These are phyloP conservation scores for Meiosimyza decipiens DNA, from an alignment of 2,888 invertebrate genomes.

Conservation along the genomic window DNA sequence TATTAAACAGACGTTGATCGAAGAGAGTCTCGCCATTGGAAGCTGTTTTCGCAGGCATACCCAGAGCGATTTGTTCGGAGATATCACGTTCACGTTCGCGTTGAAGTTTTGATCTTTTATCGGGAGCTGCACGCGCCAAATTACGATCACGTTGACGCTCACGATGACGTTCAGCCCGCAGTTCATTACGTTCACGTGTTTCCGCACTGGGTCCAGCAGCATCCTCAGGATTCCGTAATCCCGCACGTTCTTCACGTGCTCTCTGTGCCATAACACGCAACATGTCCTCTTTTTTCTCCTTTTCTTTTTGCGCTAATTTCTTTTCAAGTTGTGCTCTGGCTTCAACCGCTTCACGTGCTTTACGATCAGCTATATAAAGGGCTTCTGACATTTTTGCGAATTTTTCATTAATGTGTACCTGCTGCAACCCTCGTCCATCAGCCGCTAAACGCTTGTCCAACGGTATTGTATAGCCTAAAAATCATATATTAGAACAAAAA, in stretches of 20 bases:
- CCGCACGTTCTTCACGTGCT: conserved; percentile 95
- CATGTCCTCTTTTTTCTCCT: conserved; percentile 97
- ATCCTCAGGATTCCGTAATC: conserved; percentile 68
- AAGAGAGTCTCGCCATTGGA: conserved; percentile 85
- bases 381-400: conserved; percentile 99
- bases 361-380: conserved; percentile 95
- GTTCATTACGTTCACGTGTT: conserved; percentile 84
- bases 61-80: conserved; percentile 97
- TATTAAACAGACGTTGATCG: conserved; percentile 96
- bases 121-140: conserved; percentile 91
- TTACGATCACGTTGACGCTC: conserved; percentile 94
- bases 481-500: background rate
- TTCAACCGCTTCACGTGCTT: conserved; percentile 97
- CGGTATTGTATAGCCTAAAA: conserved; percentile 83
- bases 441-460: conserved; percentile 97
- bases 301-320: conserved; percentile 96
- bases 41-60: conserved; percentile 85
- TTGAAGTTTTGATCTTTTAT: conserved; percentile 89
- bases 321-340: conserved; percentile 95
- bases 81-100: conserved; percentile 95
- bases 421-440: conserved; percentile 96
- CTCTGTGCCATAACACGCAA: conserved; percentile 92
- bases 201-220: conserved; percentile 65
- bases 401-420: conserved; percentile 98
- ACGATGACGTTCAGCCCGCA: conserved; percentile 89